These are phyloP conservation scores for Chamaea fasciata DNA, from an alignment of 2,113 vertebrate genomes.

Conservation along the genomic window DNA sequence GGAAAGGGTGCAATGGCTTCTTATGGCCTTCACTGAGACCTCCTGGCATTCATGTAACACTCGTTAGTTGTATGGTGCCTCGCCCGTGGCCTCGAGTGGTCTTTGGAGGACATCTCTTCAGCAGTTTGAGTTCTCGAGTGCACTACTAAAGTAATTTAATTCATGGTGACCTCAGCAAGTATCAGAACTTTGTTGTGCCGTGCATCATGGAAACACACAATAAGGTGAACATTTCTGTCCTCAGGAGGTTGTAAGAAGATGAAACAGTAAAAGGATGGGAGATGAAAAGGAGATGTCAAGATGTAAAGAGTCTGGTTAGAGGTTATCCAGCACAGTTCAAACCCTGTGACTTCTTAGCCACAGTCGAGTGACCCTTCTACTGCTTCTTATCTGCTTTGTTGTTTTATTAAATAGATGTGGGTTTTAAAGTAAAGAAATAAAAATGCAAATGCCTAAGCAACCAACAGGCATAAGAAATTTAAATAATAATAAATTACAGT, in stretches of 20 bases:
- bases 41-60: neutral
- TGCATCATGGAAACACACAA: neutral
- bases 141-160: neutral
- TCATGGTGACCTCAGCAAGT: neutral
- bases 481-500: neutral
- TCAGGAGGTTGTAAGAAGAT: neutral
- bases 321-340: neutral
- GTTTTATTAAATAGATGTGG: constrained; percentile 2
- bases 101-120: neutral
- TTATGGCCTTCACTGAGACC: neutral
- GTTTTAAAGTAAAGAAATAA: neutral
- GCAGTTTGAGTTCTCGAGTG: neutral
- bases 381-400: neutral
- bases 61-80: neutral
- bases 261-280: neutral
- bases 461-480: neutral
- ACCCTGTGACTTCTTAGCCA: neutral
- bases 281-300: neutral
- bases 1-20: neutral
- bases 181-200: neutral
- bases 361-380: neutral
- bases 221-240: neutral
- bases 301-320: neutral
- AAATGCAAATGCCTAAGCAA: neutral
- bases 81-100: neutral